A percentile compares a stretch with the other conserved stretches of the same genome.
phyloP scores from a whole-genome alignment of 2,797 vertebrate genomes.

The Labeo calbasu region DNA sequence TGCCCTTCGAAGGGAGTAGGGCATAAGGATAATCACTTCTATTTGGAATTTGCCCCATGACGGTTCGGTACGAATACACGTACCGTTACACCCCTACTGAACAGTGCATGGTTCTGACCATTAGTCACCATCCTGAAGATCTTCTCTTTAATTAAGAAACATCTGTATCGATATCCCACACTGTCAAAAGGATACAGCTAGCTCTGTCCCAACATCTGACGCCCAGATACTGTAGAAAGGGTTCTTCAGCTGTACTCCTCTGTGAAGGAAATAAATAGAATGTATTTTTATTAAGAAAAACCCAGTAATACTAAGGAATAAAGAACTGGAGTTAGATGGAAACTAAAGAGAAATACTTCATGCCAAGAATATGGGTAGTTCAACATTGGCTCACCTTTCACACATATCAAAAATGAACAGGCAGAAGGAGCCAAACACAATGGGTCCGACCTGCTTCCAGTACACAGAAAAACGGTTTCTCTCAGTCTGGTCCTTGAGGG shows the following conservation, averaged over 20 bases:
- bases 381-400: constrained; percentile 83
- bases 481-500: constrained; percentile 88
- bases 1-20: too few relatives aligned
- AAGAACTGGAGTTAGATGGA: not conserved
- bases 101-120: not conserved
- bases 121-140: not conserved
- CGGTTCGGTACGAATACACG: too few relatives aligned
- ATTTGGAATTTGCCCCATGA: too few relatives aligned
- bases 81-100: too few relatives aligned
- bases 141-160: not conserved
- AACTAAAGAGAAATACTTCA: not conserved
- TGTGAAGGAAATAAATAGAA: constrained; percentile 57
- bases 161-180: not conserved
- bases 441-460: constrained; percentile 97
- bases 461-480: constrained; percentile 93
- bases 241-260: constrained; percentile 96
- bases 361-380: constrained; percentile 2
- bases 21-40: too few relatives aligned
- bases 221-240: constrained; percentile 99
- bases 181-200: constrained; percentile 90
- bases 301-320: not conserved
- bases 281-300: not conserved
- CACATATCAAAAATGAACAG: constrained; percentile 99
- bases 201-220: constrained; percentile 92
- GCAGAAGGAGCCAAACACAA: constrained; percentile 95